Conservation (phyloP, 1,140 invertebrate genomes). For the Cherax destructor region DNA sequence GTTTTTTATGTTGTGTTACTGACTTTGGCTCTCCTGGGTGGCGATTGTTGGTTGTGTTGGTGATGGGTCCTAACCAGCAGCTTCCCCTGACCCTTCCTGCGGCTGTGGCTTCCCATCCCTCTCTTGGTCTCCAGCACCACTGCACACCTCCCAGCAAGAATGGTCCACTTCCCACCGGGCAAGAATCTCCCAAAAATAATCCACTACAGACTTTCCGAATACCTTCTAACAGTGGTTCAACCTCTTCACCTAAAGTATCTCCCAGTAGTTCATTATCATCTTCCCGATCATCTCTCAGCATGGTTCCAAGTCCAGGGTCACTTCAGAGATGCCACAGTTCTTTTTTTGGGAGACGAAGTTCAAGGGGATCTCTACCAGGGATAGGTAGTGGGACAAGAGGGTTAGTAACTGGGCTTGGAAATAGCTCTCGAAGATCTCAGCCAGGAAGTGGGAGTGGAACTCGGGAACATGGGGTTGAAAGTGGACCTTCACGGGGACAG, state of each 20-base stretch:
- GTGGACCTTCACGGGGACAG: constrained; percentile 41
- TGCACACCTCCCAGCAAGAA: constrained; percentile 25
- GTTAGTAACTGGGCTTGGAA: constrained; percentile 10
- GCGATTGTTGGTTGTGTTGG: constrained; percentile 53
- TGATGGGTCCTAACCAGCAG: constrained; percentile 49
- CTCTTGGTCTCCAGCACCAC: constrained; percentile 21
- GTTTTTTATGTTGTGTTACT: constrained; percentile 52
- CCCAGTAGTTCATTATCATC: constrained; percentile 54
- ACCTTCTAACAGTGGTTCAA: constrained; percentile 17
- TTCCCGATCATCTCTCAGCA: constrained; percentile 35
- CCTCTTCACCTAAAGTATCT: constrained; percentile 36
- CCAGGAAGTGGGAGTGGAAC: constrained; percentile 19
- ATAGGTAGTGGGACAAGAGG: constrained; percentile 32
- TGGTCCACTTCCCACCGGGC: constrained; percentile 35
- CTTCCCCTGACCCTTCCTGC: constrained; percentile 38
- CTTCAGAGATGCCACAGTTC: constrained; percentile 58
- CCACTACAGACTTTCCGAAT: constrained; percentile 25
- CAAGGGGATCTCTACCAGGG: constrained; percentile 53
- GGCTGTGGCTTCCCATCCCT: constrained; percentile 25
- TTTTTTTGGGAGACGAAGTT: constrained; percentile 24
- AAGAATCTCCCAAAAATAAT: constrained; percentile 17
- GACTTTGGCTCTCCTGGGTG: constrained; percentile 59
- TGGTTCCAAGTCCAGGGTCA: constrained; percentile 51
- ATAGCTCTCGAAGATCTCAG: constrained; percentile 23
- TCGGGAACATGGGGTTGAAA: constrained; percentile 11